phyloP scores from a whole-genome alignment of 1,140 invertebrate species.

The Chelonus insularis region DNA sequence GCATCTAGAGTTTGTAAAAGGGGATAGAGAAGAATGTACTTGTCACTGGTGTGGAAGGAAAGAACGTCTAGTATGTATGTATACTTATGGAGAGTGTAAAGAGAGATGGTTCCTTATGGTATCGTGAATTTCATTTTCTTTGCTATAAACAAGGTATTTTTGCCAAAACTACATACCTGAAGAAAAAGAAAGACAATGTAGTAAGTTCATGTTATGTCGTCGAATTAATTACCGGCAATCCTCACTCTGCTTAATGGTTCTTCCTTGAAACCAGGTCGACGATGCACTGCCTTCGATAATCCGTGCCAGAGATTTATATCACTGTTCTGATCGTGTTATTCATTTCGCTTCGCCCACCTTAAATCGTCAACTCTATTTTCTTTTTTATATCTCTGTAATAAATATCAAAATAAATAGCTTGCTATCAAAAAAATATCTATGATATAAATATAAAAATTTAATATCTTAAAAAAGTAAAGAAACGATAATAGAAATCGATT shows the following conservation, averaged over 20 bases:
- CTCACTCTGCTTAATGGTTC: conserved; percentile 34
- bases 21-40: conserved; percentile 1
- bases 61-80: not conserved
- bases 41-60: not conserved
- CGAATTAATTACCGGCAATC: conserved; percentile 48
- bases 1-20: conserved; percentile 22
- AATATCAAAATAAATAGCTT: too few species aligned
- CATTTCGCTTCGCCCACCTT: not conserved
- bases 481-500: too few species aligned
- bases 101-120: not conserved
- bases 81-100: conserved; percentile 12
- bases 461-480: too few species aligned
- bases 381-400: too few species aligned
- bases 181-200: too few species aligned
- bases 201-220: conserved; percentile 30
- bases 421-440: too few species aligned
- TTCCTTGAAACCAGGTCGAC: conserved; percentile 38
- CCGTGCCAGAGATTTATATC: not conserved
- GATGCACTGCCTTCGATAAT: conserved; percentile 17
- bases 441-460: too few species aligned
- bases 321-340: not conserved
- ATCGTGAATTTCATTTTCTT: not conserved
- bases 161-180: too few species aligned
- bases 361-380: not conserved
- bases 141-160: not conserved